Evolutionary conservation across 1,140 invertebrate genomes (phyloP).

Genomic region (Batillaria attramentaria): DNA sequence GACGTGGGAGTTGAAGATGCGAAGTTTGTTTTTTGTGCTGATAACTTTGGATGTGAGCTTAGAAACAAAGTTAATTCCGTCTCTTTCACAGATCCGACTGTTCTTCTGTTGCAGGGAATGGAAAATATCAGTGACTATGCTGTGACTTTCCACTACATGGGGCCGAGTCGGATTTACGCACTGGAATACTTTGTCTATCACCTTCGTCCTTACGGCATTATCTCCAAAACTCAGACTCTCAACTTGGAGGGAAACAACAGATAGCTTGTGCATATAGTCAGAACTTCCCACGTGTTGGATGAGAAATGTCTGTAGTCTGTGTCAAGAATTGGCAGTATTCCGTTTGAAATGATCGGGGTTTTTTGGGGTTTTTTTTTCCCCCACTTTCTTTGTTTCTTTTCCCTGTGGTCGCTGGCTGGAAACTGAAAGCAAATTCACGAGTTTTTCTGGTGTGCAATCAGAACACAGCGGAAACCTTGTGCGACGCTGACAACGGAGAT

Average conservation of each 20-base stretch:
- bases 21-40: too few species aligned
- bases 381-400: too few species aligned
- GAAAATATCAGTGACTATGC: slow-evolving; percentile 95
- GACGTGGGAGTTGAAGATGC: too few species aligned
- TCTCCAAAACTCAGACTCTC: slow-evolving; percentile 38
- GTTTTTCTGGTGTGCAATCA: too few species aligned
- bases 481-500: too few species aligned
- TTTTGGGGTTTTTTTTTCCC: background rate
- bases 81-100: too few species aligned
- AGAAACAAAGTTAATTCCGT: too few species aligned
- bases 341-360: background rate
- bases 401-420: too few species aligned
- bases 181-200: slow-evolving; percentile 59
- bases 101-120: too few species aligned
- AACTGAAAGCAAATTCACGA: too few species aligned
- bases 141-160: slow-evolving; percentile 95
- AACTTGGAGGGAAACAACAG: slow-evolving; percentile 28
- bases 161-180: slow-evolving; percentile 77
- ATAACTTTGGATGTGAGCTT: too few species aligned
- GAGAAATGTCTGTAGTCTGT: background rate
- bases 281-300: background rate
- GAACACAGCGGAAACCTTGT: too few species aligned
- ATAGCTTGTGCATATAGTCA: background rate
- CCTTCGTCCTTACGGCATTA: slow-evolving; percentile 50
- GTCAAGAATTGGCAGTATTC: background rate